Evolutionary conservation across 2,888 invertebrate genomes (phyloP).

Genomic region (Eudasyphora cyanicolor): DNA sequence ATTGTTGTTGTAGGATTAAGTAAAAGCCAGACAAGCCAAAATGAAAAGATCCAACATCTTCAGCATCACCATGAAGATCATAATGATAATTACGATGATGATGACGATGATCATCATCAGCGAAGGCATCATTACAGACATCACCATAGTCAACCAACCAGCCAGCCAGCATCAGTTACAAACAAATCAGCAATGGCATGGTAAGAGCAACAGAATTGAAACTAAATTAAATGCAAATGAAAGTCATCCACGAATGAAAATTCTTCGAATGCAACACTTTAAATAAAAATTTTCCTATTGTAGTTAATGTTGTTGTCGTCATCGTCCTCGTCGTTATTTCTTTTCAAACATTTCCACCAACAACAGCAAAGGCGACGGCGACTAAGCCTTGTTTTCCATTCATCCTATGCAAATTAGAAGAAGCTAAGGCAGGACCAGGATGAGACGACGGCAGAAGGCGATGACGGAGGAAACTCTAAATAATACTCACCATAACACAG

Average conservation of each 20-base stretch:
- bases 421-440: slow-evolving; percentile 36
- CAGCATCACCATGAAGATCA: background rate
- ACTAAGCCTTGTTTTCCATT: slow-evolving; percentile 4
- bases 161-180: slow-evolving; percentile 36
- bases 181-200: slow-evolving; percentile 42
- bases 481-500: slow-evolving; percentile 59
- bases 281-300: slow-evolving; percentile 41
- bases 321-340: slow-evolving; percentile 21
- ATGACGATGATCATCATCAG: slow-evolving; percentile 66
- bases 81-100: background rate
- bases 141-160: background rate
- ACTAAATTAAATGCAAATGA: slow-evolving; percentile 78
- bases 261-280: slow-evolving; percentile 76
- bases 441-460: no score
- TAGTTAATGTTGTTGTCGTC: slow-evolving; percentile 46
- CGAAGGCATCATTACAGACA: slow-evolving; percentile 68
- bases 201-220: slow-evolving; percentile 49
- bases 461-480: slow-evolving; percentile 71
- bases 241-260: slow-evolving; percentile 74
- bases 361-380: background rate
- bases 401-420: slow-evolving; percentile 29
- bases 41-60: slow-evolving; percentile 64
- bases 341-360: slow-evolving; percentile 18
- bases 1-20: slow-evolving; percentile 57
- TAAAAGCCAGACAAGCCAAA: slow-evolving; percentile 21